These are phyloP conservation scores for Uromys caudimaculatus DNA, from an alignment of 2,797 vertebrate species.

Conservation along the genomic window DNA sequence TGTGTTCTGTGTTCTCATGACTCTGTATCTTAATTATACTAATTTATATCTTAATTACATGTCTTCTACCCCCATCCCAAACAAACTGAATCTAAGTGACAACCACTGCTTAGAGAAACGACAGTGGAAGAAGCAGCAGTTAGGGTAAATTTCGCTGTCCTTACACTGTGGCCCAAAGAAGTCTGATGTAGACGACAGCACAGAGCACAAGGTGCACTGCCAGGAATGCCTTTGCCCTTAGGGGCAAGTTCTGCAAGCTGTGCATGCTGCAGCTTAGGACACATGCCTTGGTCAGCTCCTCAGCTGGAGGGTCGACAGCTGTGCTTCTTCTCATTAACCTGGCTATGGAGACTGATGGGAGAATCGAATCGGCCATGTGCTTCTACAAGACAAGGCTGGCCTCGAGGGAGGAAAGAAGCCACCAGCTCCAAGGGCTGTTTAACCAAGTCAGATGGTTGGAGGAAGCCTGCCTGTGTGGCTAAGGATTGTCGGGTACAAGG, in stretches of 20 bases:
- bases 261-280: neutral
- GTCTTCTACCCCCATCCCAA: slow-evolving; percentile 54
- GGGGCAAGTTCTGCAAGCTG: neutral
- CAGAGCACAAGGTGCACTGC: slow-evolving; percentile 10
- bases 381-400: slow-evolving; percentile 38
- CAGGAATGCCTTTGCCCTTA: neutral
- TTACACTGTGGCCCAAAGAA: slow-evolving; percentile 15
- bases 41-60: slow-evolving; percentile 44
- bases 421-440: slow-evolving; percentile 73
- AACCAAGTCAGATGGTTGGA: slow-evolving; percentile 55
- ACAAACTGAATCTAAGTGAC: slow-evolving; percentile 65
- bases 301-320: neutral
- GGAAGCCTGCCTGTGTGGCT: slow-evolving; percentile 54
- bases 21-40: slow-evolving; percentile 26
- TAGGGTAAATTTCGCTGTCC: slow-evolving; percentile 25
- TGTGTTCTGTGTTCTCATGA: slow-evolving; percentile 13
- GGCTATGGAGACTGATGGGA: neutral
- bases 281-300: neutral
- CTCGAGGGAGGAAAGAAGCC: neutral
- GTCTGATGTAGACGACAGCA: neutral
- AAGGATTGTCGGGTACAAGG: slow-evolving; percentile 60
- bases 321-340: neutral
- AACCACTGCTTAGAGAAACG: slow-evolving; percentile 63
- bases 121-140: slow-evolving; percentile 48
- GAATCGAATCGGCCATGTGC: neutral